Percentiles rank a stretch among this genome's conserved stretches.
Evolutionary conservation across 2,888 invertebrate species (phyloP).

Genomic region (Antheraea yamamai): DNA sequence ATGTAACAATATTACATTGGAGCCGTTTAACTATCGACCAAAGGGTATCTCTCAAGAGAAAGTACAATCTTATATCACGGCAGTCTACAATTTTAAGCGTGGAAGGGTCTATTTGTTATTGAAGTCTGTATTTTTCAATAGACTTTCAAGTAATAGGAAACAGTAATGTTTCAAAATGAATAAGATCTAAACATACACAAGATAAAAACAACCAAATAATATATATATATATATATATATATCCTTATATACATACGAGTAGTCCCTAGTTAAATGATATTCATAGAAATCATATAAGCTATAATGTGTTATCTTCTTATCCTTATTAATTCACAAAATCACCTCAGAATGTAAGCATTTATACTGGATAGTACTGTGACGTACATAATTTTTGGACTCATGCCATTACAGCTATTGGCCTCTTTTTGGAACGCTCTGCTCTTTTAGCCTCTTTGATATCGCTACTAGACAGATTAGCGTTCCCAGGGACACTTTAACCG

Average conservation of each 20-base stretch:
- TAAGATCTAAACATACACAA: too few relatives aligned
- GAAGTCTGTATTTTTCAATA: neutral
- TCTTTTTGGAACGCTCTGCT: conserved; percentile 1
- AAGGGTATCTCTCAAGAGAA: too few relatives aligned
- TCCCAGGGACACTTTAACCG: neutral
- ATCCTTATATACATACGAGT: neutral
- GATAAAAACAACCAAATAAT: neutral
- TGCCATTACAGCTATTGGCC: neutral
- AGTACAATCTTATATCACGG: too few relatives aligned
- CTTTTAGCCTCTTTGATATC: neutral
- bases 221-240: neutral
- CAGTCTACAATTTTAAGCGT: too few relatives aligned
- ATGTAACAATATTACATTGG: too few relatives aligned
- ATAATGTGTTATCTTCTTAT: neutral
- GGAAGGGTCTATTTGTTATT: too few relatives aligned
- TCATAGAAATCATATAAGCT: neutral
- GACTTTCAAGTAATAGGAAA: neutral
- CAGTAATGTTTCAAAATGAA: neutral
- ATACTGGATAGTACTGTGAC: neutral
- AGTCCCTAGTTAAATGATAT: neutral
- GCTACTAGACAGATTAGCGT: conserved; percentile 1
- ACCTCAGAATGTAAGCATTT: neutral
- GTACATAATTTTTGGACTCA: neutral
- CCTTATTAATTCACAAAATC: neutral
- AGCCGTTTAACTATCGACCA: too few relatives aligned